Base-by-base conservation (phyloP, 2,888 invertebrate species). In the Ptychoptera albimana region DNA sequence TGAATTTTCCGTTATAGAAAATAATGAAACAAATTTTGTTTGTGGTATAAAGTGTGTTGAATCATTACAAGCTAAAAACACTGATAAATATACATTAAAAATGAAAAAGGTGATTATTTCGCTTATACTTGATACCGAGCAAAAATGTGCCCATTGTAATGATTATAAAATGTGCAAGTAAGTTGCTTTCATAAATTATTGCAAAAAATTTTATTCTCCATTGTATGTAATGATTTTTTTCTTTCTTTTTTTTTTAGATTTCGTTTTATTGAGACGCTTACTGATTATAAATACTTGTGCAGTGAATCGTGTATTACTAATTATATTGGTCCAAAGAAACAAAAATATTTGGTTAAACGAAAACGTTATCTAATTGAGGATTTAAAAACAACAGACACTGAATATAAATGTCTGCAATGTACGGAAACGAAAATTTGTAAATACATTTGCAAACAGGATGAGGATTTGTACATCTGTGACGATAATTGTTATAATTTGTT, bases 331-430 rank as follows among this genome's bases (percentile, higher is more conserved):
- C 69, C 67, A 23, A 70, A 74, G 51, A 63, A 63, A 30, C 72
- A 73, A 0, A 73, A 73, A 54, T 75, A 71, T 52, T 61, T 67
- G 12, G 67, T 71, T 47, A 70, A 71, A 49, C 64, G 74, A 46
- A 65, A 71, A 51, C 67, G 66, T 51, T 70, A 74, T 50, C 58
- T 65, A 0, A 65, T 74, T 1, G 66, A 68, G 14, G 72, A 73
- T 46, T 53, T 55, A 14, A 36, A 35, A 5, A 40, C 49, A 2
- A 40, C 43, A 46, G 48, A 52, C 2, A 53, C 50, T 34, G 59
- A 64, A 4, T 55, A 51, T 0, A 53, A 54, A 7, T 76, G 76
- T 52, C 53, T 68, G n/a, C 64, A 68, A 7, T 76, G 75, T 52
- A 61, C 66, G 16, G 64, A 68, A 53, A 58, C 53, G 32, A 73